Evolutionary conservation across 2,113 vertebrate genomes (phyloP).

Genomic region (Reinhardtius hippoglossoides): DNA sequence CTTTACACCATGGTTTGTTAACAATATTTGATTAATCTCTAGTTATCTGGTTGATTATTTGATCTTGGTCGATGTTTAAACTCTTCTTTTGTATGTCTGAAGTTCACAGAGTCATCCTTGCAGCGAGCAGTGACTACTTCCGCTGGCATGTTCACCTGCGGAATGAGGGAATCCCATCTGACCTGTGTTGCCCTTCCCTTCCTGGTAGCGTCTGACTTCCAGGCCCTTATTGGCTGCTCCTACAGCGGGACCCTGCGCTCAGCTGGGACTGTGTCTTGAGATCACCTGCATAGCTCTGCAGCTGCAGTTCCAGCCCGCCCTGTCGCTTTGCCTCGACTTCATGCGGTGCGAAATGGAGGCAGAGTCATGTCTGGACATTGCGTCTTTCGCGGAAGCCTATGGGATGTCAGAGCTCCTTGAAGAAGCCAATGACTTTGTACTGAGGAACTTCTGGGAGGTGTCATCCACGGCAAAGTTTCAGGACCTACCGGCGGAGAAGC

Average conservation of each 20-base stretch:
- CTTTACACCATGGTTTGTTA: conserved; percentile 77
- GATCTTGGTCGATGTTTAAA: neutral
- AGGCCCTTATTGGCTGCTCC: conserved; percentile 83
- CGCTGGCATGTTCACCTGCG: conserved; percentile 90
- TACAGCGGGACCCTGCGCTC: conserved; percentile 85
- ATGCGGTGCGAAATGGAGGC: conserved; percentile 82
- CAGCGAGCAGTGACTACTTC: conserved; percentile 92
- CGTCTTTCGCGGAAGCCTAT: conserved; percentile 84
- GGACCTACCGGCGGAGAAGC: conserved; percentile 81
- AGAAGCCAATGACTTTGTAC: conserved; percentile 83
- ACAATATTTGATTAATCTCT: neutral
- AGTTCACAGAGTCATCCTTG: conserved; percentile 90
- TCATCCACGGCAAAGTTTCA: conserved; percentile 83
- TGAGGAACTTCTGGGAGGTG: conserved; percentile 87
- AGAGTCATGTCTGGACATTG: conserved; percentile 84
- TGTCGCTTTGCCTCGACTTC: conserved; percentile 86
- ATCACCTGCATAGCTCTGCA: conserved; percentile 85
- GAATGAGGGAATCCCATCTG: conserved; percentile 89
- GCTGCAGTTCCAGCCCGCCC: conserved; percentile 87
- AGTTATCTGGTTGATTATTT: neutral
- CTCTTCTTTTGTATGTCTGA: conserved; percentile 14
- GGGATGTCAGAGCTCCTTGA: conserved; percentile 81
- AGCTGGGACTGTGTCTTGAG: conserved; percentile 87
- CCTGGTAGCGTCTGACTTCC: conserved; percentile 81
- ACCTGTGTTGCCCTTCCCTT: conserved; percentile 66